phyloP scores from a whole-genome alignment of 2,113 vertebrate species.

The Arvicanthis niloticus region DNA sequence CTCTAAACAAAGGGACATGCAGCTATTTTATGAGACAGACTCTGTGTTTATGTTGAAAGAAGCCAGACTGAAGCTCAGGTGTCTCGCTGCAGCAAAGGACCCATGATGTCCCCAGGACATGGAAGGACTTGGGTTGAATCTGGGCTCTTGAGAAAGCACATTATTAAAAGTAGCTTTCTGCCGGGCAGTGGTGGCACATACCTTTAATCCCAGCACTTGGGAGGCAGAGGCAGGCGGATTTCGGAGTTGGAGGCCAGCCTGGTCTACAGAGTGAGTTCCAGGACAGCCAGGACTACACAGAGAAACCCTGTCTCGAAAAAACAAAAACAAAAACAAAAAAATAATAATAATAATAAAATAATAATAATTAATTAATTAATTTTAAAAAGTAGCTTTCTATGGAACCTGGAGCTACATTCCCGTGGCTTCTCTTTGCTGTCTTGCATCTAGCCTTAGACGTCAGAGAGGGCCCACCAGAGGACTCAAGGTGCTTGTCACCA shows the following conservation, averaged over 20 bases:
- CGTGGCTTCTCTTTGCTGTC: neutral
- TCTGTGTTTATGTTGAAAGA: neutral
- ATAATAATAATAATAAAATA: too few species aligned
- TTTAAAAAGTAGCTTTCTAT: too few species aligned
- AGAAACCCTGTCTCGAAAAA: too few species aligned
- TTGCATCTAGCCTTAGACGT: constrained; percentile 7
- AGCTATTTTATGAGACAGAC: neutral
- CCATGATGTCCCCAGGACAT: neutral
- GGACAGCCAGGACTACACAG: too few species aligned
- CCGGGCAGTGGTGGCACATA: too few species aligned
- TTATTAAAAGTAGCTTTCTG: neutral
- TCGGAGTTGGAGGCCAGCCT: too few species aligned
- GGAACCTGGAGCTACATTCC: neutral
- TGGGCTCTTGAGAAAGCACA: neutral
- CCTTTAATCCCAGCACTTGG: too few species aligned
- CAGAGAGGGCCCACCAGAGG: neutral
- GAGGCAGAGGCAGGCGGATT: too few species aligned
- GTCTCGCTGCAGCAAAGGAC: neutral
- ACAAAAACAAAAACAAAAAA: neutral
- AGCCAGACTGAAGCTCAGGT: neutral
- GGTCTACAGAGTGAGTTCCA: too few species aligned
- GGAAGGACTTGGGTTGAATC: neutral
- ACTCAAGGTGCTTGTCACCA: neutral
- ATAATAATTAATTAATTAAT: too few species aligned
- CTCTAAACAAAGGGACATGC: neutral